Evolutionary conservation across 2,113 vertebrate species (phyloP).

Genomic region (Pteruthius melanotis): DNA sequence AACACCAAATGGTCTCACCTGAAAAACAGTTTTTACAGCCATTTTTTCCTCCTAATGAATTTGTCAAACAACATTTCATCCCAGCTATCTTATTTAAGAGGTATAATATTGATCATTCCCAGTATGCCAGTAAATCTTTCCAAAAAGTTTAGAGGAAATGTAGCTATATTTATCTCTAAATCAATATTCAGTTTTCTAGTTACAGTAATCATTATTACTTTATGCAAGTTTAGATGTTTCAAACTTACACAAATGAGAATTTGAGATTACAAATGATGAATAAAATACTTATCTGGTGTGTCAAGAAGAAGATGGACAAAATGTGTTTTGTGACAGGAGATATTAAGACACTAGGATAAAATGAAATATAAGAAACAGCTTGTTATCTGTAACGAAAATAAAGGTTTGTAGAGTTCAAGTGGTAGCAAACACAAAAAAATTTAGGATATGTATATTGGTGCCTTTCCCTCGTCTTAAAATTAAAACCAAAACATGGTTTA

Average conservation of each 20-base stretch:
- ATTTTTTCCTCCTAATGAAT: background rate
- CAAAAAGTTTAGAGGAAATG: background rate
- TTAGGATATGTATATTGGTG: background rate
- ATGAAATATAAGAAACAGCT: background rate
- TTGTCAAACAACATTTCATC: background rate
- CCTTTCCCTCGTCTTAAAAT: no score
- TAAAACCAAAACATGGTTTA: no score
- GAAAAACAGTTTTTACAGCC: background rate
- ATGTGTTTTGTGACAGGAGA: background rate
- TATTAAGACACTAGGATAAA: background rate
- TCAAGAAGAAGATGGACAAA: background rate
- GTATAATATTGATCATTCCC: background rate
- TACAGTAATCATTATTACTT: background rate
- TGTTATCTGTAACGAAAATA: background rate
- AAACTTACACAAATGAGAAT: background rate
- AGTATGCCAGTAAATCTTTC: background rate
- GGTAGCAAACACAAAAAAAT: background rate
- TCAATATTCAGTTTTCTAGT: constrained; percentile 22
- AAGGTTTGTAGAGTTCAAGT: background rate
- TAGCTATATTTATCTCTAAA: constrained; percentile 17
- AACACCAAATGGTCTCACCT: background rate
- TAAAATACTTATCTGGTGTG: background rate
- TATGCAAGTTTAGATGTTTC: background rate
- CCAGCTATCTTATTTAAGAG: background rate
- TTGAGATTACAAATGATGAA: background rate